Conservation (phyloP, 2,888 invertebrate species). For the Lumbricus terrestris region DNA sequence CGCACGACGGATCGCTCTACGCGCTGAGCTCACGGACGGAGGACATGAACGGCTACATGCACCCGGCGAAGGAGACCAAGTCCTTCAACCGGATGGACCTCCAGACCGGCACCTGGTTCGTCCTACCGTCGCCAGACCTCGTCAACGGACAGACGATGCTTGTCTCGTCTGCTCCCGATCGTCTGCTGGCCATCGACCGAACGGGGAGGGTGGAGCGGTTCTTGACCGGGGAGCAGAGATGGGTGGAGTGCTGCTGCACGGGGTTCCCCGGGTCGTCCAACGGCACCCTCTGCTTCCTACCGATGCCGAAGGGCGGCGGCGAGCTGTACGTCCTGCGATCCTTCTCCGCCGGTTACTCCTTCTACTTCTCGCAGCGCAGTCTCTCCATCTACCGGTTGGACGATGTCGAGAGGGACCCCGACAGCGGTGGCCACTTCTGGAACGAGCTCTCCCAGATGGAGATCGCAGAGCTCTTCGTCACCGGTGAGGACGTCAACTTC, state of each 20-base stretch:
- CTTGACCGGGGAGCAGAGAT: neutral
- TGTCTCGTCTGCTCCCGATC: neutral
- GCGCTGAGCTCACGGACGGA: constrained; percentile 12
- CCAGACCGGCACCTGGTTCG: neutral
- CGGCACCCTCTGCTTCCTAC: constrained; percentile 12
- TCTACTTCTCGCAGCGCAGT: constrained; percentile 16
- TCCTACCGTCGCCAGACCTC: neutral
- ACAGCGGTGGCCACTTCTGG: neutral
- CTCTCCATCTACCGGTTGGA: constrained; percentile 11
- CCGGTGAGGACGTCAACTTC: constrained; percentile 4
- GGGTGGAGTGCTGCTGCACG: neutral
- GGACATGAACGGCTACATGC: constrained; percentile 24
- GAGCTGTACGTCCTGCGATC: neutral
- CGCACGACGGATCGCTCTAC: neutral
- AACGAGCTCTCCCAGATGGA: constrained; percentile 9
- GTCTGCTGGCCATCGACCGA: neutral
- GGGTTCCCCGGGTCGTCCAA: neutral
- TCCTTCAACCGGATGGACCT: neutral
- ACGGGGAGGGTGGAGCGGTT: neutral
- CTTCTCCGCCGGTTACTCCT: constrained; percentile 22
- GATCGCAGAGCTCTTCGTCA: neutral
- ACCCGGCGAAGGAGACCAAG: constrained; percentile 19
- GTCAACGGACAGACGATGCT: constrained; percentile 9
- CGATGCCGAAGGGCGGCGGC: neutral
- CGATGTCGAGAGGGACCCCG: neutral